Conservation (phyloP, 1,140 invertebrate species). For the Drosophila murphyi region DNA sequence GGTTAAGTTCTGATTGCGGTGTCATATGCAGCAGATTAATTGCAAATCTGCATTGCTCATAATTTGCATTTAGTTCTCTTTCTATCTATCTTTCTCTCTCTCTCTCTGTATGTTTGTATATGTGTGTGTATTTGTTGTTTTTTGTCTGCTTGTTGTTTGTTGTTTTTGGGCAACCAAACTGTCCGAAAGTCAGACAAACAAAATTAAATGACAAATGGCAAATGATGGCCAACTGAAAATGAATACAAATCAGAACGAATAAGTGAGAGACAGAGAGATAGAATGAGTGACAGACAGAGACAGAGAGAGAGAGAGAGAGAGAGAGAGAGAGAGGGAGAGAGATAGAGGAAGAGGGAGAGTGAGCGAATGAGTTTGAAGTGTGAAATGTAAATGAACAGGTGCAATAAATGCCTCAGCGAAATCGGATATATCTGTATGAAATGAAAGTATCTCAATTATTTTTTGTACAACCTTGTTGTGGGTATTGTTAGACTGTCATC, state of each 20-base stretch:
- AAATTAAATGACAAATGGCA: conserved; percentile 6
- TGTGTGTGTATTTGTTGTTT: background rate
- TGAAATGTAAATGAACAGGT: conserved; percentile 34
- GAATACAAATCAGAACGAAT: too few species aligned
- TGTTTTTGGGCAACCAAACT: conserved; percentile 1
- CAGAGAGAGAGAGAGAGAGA: conserved; percentile 3
- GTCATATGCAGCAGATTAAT: conserved; percentile 81
- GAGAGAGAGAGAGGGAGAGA: conserved; percentile 7
- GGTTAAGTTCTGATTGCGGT: conserved; percentile 76
- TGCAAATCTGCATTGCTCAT: conserved; percentile 77
- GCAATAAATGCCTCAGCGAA: conserved; percentile 6
- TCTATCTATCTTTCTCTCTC: too few species aligned
- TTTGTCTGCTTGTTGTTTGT: background rate
- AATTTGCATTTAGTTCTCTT: conserved; percentile 59
- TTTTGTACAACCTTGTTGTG: background rate
- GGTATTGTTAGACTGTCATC: too few species aligned
- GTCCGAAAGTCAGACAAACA: conserved; percentile 57
- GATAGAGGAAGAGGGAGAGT: conserved; percentile 6
- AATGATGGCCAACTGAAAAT: conserved; percentile 57
- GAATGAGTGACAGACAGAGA: background rate
- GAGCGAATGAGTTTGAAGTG: conserved; percentile 21
- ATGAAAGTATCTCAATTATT: background rate
- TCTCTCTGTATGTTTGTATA: too few species aligned
- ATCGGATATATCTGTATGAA: background rate
- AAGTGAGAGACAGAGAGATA: conserved; percentile 7